phyloP scores from a whole-genome alignment of 2,797 vertebrate species.

The Rhinichthys osculus region DNA sequence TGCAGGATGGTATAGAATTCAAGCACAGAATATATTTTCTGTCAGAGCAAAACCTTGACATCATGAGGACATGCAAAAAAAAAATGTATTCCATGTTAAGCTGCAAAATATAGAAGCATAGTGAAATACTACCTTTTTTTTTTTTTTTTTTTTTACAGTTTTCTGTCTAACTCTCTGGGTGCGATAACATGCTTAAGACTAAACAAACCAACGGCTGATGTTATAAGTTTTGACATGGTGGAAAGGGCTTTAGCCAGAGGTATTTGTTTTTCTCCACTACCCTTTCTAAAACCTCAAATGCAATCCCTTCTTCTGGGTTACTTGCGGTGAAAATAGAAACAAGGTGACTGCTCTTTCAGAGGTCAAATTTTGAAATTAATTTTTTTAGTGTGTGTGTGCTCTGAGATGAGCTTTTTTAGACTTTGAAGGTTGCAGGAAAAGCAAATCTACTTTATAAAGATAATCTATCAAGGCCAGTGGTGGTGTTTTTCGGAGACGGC shows the following conservation, averaged over 20 bases:
- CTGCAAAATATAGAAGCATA: neutral
- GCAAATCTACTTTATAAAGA: neutral
- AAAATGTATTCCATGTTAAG: neutral
- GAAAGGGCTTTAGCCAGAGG: conserved; percentile 37
- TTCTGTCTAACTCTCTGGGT: neutral
- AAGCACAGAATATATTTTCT: conserved; percentile 52
- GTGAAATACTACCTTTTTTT: neutral
- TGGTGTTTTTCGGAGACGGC: neutral
- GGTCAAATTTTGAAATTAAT: neutral
- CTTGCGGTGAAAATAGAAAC: neutral
- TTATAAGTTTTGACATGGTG: conserved; percentile 47
- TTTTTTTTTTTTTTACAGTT: neutral
- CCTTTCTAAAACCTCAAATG: conserved; percentile 35
- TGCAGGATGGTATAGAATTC: conserved; percentile 58
- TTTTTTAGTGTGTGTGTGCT: neutral
- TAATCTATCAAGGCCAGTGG: neutral
- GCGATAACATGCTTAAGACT: neutral
- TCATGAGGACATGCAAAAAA: neutral
- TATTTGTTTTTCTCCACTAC: conserved; percentile 5
- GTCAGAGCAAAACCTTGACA: conserved; percentile 24
- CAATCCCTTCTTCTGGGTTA: neutral
- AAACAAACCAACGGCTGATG: conserved; percentile 32
- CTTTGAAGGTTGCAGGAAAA: neutral
- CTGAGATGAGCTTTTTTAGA: too few species aligned
- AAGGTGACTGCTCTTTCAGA: conserved; percentile 14